Percentiles rank a stretch among this genome's conserved stretches.
These are phyloP conservation scores for Nomada hirtipes DNA, from an alignment of 2,888 invertebrate genomes.

Conservation along the genomic window DNA sequence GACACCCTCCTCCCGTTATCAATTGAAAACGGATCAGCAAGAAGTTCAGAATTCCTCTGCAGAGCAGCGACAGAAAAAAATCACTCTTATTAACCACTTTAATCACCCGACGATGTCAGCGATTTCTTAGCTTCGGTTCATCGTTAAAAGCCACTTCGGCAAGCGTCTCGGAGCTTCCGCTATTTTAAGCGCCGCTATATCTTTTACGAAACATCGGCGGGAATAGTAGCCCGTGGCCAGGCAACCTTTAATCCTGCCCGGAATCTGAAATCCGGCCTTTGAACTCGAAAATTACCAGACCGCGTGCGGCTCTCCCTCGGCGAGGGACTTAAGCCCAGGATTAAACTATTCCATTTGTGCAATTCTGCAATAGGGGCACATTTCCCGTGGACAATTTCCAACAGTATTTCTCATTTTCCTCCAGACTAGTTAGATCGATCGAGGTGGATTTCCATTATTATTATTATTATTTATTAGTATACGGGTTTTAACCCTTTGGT, in stretches of 20 bases:
- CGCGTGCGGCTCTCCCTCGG: conserved; percentile 5
- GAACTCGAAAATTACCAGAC: conserved; percentile 65
- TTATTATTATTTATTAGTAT: too few relatives aligned
- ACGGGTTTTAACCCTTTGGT: too few relatives aligned
- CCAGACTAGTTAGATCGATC: too few relatives aligned
- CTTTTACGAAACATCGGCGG: conserved; percentile 66
- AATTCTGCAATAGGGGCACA: conserved; percentile 1
- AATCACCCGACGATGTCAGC: conserved; percentile 44
- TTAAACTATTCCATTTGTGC: conserved; percentile 51
- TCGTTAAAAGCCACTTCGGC: conserved; percentile 55
- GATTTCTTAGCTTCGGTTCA: conserved; percentile 45
- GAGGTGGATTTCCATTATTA: too few relatives aligned
- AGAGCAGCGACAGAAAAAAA: not conserved
- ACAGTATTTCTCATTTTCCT: not conserved
- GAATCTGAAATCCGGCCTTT: conserved; percentile 59
- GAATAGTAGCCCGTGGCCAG: conserved; percentile 59
- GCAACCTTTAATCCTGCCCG: conserved; percentile 71
- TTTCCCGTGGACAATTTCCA: not conserved
- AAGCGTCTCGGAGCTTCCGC: conserved; percentile 60
- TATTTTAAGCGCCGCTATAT: conserved; percentile 75
- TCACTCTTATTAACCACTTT: conserved; percentile 12
- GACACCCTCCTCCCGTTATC: too few relatives aligned
- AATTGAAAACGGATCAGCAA: not conserved
- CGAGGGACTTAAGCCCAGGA: conserved; percentile 28
- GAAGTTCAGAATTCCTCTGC: not conserved